Conservation (phyloP, 2,113 vertebrate genomes). For the Poeciliopsis prolifica region DNA sequence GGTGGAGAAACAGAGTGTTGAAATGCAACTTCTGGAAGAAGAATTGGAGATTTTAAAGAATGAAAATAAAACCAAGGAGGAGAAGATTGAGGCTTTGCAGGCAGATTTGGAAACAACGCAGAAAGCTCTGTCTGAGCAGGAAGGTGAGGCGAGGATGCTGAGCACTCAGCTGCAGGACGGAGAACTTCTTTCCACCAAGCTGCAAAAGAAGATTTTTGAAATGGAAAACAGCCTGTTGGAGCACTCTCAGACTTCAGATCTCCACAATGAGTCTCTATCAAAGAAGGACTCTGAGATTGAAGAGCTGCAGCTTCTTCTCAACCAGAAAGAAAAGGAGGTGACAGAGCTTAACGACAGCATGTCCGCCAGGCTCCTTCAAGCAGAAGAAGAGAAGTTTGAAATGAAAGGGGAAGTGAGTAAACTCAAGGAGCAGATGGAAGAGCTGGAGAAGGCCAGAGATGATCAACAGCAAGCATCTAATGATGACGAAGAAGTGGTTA, state of each 20-base stretch:
- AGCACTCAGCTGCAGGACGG: conserved; percentile 81
- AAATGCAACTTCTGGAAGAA: conserved; percentile 81
- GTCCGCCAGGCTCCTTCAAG: conserved; percentile 87
- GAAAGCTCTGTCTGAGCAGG: conserved; percentile 79
- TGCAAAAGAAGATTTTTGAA: conserved; percentile 73
- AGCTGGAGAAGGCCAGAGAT: conserved; percentile 74
- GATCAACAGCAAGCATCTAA: conserved; percentile 47
- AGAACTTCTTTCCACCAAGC: conserved; percentile 72
- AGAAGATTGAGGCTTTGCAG: conserved; percentile 85
- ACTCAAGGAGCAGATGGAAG: conserved; percentile 83
- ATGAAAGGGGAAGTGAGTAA: conserved; percentile 82
- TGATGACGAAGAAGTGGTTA: conserved; percentile 59
- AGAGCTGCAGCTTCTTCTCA: conserved; percentile 77
- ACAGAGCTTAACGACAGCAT: conserved; percentile 85
- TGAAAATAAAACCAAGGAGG: conserved; percentile 83
- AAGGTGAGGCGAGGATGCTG: conserved; percentile 74
- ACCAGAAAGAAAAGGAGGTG: conserved; percentile 86
- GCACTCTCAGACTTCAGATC: conserved; percentile 72
- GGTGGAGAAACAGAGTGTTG: conserved; percentile 70
- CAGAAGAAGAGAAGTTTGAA: conserved; percentile 88
- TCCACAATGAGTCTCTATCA: conserved; percentile 76
- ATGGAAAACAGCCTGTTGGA: conserved; percentile 77
- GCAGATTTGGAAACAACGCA: conserved; percentile 82
- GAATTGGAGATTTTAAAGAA: conserved; percentile 84
- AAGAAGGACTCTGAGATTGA: conserved; percentile 78